Evolutionary conservation across 2,888 invertebrate genomes (phyloP).

Genomic region (Hymenopus coronatus): DNA sequence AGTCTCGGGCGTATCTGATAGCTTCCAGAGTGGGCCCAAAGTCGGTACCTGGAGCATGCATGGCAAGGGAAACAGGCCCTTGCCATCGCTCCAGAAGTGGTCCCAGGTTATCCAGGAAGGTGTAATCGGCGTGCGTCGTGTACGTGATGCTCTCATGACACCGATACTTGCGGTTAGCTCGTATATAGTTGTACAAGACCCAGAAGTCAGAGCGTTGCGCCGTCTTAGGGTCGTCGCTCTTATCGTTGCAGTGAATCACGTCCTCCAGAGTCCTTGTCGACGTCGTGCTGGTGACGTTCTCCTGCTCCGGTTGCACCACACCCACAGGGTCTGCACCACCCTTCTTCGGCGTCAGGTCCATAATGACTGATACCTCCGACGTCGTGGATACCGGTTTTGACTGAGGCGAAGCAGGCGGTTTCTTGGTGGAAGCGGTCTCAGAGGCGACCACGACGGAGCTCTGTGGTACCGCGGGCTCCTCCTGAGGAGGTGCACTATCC

Average conservation of each 20-base stretch:
- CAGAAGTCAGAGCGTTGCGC: constrained; percentile 79
- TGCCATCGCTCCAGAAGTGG: constrained; percentile 84
- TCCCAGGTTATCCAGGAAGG: constrained; percentile 85
- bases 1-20: constrained; percentile 77
- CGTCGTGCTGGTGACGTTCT: background rate
- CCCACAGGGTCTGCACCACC: background rate
- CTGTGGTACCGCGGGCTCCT: background rate
- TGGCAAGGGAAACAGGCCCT: constrained; percentile 81
- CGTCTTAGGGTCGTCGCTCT: constrained; percentile 57
- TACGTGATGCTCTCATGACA: constrained; percentile 88
- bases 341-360: background rate
- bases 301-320: background rate
- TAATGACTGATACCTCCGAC: background rate
- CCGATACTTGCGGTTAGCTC: constrained; percentile 58
- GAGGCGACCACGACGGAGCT: background rate
- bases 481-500: background rate
- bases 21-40: constrained; percentile 73
- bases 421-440: background rate
- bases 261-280: background rate
- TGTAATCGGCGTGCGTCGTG: constrained; percentile 88
- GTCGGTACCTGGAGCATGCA: constrained; percentile 85
- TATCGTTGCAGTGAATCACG: constrained; percentile 61
- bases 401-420: background rate
- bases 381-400: background rate
- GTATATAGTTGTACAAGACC: constrained; percentile 84